Evolutionary conservation across 2,888 invertebrate genomes (phyloP), one percentile per base, ranked within the genome.

Genomic region (Drosophila mettleri): DNA sequence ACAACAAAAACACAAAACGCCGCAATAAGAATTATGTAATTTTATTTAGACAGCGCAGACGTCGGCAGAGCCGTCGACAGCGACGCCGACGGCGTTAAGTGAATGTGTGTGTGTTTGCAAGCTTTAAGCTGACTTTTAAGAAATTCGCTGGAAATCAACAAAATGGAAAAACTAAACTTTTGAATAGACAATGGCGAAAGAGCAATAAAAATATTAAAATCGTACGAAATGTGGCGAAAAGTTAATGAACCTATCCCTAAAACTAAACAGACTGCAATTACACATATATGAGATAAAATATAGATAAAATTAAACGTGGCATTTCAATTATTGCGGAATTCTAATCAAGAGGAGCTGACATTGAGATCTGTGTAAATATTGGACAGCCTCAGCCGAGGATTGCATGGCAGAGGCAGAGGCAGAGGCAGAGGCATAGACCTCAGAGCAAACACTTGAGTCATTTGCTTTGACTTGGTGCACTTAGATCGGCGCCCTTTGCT

Each of bases 1-100:
- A 62, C 38, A 62, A 61, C 39, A 53, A 24, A 57, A 66, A 51
- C 27, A 58, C 51, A 63, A 70, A 34, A 59, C 54, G 31, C 79
- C 48, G 74, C 80, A 39, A 61, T 63, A 58, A 69, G 70, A 82
- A 82, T 80, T 80, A 85, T 80, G 79, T 82, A 85, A 80, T 78
- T 77, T 73, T 62, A 66, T 84, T 80, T 75, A 64, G 64, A 53
- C 66, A 67, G 67, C 71, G 59, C 31, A 12, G 38, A 53, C 73
- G 73, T 36, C 20, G 36, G 36, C 65, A 36, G 69, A 36, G 57
- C 43, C 55, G 45, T 46, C 52, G 51, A 8, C 64, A 36, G 53
- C 51, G 34, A 33, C 43, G 22, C 34, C 45, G 24, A 46, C 52
- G 36, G 41, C 55, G 46, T 61, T 53, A 16, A 31, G 61, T 54